Conservation (phyloP, 2,797 vertebrate species). For the Bovichtus variegatus region DNA sequence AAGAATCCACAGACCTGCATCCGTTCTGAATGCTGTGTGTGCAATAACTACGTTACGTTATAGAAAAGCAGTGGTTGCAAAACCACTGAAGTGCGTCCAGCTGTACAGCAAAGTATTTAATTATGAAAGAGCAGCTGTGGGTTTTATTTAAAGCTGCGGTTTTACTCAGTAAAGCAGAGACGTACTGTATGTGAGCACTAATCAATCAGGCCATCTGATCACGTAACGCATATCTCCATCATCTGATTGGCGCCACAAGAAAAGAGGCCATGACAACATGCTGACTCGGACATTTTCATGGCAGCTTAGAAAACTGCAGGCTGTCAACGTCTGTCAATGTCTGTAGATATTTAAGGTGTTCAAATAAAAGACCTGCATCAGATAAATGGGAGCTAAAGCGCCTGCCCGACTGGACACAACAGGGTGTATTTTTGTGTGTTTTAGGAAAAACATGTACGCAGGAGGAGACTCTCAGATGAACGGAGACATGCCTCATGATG, state of each 20-base stretch:
- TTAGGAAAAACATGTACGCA: conserved; percentile 96
- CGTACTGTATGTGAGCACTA: neutral
- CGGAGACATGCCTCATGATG: conserved; percentile 91
- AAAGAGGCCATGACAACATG: neutral
- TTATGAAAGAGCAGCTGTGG: conserved; percentile 47
- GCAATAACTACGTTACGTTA: conserved; percentile 9
- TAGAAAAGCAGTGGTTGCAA: conserved; percentile 26
- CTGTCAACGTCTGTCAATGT: neutral
- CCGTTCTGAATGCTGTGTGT: conserved; percentile 27
- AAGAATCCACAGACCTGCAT: neutral
- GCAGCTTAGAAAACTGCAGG: neutral
- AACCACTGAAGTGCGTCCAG: conserved; percentile 35
- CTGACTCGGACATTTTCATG: neutral
- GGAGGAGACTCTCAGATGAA: conserved; percentile 97
- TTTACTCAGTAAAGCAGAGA: neutral
- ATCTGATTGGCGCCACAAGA: neutral
- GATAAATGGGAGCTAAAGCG: neutral
- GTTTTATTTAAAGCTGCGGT: conserved; percentile 29
- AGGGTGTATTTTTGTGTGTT: conserved; percentile 28
- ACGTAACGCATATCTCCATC: too few relatives aligned
- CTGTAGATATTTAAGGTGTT: neutral
- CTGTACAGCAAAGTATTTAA: conserved; percentile 39
- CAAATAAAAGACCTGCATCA: neutral
- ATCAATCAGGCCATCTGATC: conserved; percentile 4
- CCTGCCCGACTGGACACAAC: neutral